A percentile compares a stretch with the other conserved stretches of the same genome.
These are phyloP conservation scores for Ciconia stormi DNA, from an alignment of 2,113 vertebrate genomes.

Conservation along the genomic window DNA sequence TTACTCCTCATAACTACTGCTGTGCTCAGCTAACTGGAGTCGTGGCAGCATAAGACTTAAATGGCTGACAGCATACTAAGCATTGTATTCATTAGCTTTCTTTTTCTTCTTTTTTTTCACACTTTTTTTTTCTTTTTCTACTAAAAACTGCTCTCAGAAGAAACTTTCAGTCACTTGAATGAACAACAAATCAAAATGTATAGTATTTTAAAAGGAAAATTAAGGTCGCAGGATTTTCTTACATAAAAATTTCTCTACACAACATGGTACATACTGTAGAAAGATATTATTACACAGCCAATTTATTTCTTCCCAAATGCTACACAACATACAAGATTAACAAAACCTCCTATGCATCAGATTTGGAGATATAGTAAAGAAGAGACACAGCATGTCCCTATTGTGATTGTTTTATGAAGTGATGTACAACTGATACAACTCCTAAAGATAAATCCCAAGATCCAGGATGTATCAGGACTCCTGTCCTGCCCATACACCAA, in stretches of 20 bases:
- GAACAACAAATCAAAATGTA: neutral
- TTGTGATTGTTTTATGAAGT: neutral
- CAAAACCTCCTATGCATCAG: neutral
- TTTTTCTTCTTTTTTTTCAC: neutral
- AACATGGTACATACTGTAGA: neutral
- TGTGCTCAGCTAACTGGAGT: slow-evolving; percentile 64
- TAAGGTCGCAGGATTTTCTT: neutral
- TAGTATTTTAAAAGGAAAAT: neutral
- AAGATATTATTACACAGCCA: neutral
- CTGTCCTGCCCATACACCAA: neutral
- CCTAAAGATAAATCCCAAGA: neutral
- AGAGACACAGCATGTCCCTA: neutral
- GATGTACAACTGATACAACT: neutral
- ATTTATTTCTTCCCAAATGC: neutral
- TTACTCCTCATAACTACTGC: slow-evolving; percentile 58
- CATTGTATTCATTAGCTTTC: neutral
- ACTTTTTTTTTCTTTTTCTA: neutral
- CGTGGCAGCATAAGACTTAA: slow-evolving; percentile 34
- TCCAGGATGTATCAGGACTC: neutral
- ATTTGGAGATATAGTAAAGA: neutral
- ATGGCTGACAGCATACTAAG: slow-evolving; percentile 32
- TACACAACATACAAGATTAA: neutral
- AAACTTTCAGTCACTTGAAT: neutral
- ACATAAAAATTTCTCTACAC: neutral
- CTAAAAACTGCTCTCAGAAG: neutral